Percentiles rank a stretch among this genome's conserved stretches.
These are phyloP conservation scores for Melinopterus prodromus DNA, from an alignment of 2,888 invertebrate genomes.

Conservation along the genomic window DNA sequence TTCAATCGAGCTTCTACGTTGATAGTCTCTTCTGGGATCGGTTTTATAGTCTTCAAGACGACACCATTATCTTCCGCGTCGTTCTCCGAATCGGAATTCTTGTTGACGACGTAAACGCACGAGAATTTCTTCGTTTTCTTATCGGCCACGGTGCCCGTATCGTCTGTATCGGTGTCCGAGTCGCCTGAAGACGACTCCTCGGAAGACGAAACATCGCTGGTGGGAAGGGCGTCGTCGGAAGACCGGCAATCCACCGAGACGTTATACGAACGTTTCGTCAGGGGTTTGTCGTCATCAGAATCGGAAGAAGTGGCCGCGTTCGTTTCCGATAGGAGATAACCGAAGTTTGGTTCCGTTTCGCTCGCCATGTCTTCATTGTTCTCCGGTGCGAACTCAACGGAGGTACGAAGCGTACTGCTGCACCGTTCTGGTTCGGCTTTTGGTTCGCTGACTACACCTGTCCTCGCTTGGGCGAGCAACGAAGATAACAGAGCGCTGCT, in stretches of 20 bases:
- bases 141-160: slow-evolving; percentile 66
- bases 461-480: slow-evolving; percentile 31
- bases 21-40: slow-evolving; percentile 24
- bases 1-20: too few species aligned
- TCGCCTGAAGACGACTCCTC: slow-evolving; percentile 55
- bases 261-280: slow-evolving; percentile 54
- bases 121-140: slow-evolving; percentile 67
- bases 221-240: slow-evolving; percentile 56
- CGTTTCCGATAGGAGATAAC: slow-evolving; percentile 64
- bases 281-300: slow-evolving; percentile 41
- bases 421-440: slow-evolving; percentile 31
- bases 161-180: slow-evolving; percentile 62
- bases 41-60: slow-evolving; percentile 48
- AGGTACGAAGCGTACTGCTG: background rate
- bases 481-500: slow-evolving; percentile 43
- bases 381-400: background rate
- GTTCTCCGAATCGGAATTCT: slow-evolving; percentile 46
- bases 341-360: slow-evolving; percentile 42
- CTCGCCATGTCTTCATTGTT: slow-evolving; percentile 25
- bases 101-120: slow-evolving; percentile 73
- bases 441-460: slow-evolving; percentile 27
- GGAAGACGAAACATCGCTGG: slow-evolving; percentile 55
- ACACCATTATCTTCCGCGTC: slow-evolving; percentile 51
- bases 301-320: slow-evolving; percentile 53
- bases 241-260: slow-evolving; percentile 52